Conservation (phyloP, 2,113 vertebrate species). For the Oncorhynchus keta region DNA sequence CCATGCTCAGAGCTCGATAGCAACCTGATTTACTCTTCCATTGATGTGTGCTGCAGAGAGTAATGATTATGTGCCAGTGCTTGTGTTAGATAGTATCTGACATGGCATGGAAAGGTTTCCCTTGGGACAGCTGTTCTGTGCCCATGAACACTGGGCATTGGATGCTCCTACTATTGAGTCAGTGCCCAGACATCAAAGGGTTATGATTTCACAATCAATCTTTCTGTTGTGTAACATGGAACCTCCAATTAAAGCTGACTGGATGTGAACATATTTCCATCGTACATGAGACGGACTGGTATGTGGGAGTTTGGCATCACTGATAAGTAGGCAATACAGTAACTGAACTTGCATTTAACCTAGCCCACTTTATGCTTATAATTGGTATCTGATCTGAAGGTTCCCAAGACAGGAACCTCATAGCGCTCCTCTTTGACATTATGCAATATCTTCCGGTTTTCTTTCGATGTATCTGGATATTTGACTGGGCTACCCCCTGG, state of each 20-base stretch:
- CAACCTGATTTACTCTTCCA: slow-evolving; percentile 69
- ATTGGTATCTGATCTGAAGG: too few species aligned
- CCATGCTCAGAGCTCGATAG: slow-evolving; percentile 59
- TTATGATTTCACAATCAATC: slow-evolving; percentile 58
- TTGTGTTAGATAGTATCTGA: slow-evolving; percentile 71
- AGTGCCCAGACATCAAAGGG: slow-evolving; percentile 34
- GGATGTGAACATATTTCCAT: slow-evolving; percentile 46
- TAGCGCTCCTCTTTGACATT: background rate
- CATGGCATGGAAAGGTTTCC: slow-evolving; percentile 64
- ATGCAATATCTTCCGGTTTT: background rate
- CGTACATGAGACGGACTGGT: slow-evolving; percentile 22
- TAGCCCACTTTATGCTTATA: too few species aligned
- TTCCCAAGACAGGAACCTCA: too few species aligned
- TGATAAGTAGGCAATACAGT: background rate
- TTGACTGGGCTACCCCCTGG: too few species aligned
- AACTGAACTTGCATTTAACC: background rate
- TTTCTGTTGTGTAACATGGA: slow-evolving; percentile 53
- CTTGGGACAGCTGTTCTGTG: slow-evolving; percentile 53
- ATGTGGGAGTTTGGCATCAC: background rate
- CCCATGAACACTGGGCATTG: slow-evolving; percentile 32
- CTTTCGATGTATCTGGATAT: too few species aligned
- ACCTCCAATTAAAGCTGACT: slow-evolving; percentile 32
- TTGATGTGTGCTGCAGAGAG: slow-evolving; percentile 61
- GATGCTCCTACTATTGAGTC: slow-evolving; percentile 30
- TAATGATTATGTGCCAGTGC: slow-evolving; percentile 76